Base-by-base conservation (phyloP, 2,888 invertebrate genomes). In the Colletes collaris region DNA sequence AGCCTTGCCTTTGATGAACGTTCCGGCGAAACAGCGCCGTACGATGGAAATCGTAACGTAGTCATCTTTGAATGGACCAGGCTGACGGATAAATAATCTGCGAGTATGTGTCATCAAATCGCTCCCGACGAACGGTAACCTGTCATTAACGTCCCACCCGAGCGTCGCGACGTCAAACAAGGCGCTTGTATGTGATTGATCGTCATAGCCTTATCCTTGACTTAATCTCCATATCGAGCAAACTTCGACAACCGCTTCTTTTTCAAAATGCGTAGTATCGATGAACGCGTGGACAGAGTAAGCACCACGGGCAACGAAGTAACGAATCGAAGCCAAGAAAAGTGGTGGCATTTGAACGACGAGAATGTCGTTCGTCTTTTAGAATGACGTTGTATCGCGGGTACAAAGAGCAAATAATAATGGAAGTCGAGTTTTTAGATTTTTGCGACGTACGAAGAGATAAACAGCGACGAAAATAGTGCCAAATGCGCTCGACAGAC, bases 111-210 rank as follows among this genome's bases (percentile, higher is more conserved):
- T 76, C 69, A 72, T 69, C 68, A 52, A 66, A 72, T 67, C 35
- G 59, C 62, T 40, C 50, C 64, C 58, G 76, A 66, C 50, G 64
- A 77, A 46, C 44, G 44, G 44, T 46, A 72, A 60, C 68, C 71
- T 60, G 67, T 78, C 72, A 83, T 85, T 81, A 85, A 69, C 82
- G 52, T 84, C 77, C 81, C 76, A 83, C 68, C 65, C 62, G 78
- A 65, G 55, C 67, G 67, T 75, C 66, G 66, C 68, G 68, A 53
- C 56, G 65, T 64, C 53, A 37, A 63, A 63, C 62, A 71, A 84
- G 79, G 84, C 76, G 71, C 67, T 67, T 46, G 63, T 63, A 55
- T 68, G 60, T 76, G 80, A 83, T 83, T 60, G 68, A 81, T 85
- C 66, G 49, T 64, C 69, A 16, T 55, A 68, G 62, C 46, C 59